Percentiles rank a stretch among this genome's conserved stretches.
phyloP scores from a whole-genome alignment of 2,113 vertebrate species.

The Centropus bengalensis region DNA sequence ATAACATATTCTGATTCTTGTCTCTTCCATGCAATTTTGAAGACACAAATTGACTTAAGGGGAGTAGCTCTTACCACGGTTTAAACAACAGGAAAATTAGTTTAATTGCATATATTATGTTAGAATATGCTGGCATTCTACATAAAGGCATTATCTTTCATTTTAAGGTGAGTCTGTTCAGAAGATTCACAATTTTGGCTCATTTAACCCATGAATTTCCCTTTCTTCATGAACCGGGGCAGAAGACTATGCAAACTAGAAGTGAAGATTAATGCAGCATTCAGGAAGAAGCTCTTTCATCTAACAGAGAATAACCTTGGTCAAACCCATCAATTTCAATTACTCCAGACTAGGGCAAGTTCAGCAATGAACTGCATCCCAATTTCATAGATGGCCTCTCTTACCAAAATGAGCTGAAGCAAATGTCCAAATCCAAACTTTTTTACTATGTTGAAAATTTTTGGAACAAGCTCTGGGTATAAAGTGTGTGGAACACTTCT shows the following conservation, averaged over 20 bases:
- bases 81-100: slow-evolving; percentile 13
- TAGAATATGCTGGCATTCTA: not conserved
- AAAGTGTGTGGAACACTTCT: not conserved
- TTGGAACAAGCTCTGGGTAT: not conserved
- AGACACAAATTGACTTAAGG: not conserved
- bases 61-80: not conserved
- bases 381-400: not conserved
- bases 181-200: not conserved
- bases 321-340: not conserved
- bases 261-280: not conserved
- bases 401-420: not conserved
- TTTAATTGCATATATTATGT: not conserved
- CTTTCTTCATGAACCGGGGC: not conserved
- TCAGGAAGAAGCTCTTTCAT: not conserved
- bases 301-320: not conserved
- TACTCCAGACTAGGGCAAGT: not conserved
- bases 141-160: not conserved
- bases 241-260: not conserved
- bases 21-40: not conserved
- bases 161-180: not conserved
- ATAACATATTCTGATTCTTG: not conserved
- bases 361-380: not conserved
- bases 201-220: not conserved
- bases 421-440: not conserved
- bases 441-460: not conserved